Percentiles rank a stretch among this genome's conserved stretches.
Evolutionary conservation across 2,113 vertebrate species (phyloP).

Genomic region (Plecturocebus donacophilus): DNA sequence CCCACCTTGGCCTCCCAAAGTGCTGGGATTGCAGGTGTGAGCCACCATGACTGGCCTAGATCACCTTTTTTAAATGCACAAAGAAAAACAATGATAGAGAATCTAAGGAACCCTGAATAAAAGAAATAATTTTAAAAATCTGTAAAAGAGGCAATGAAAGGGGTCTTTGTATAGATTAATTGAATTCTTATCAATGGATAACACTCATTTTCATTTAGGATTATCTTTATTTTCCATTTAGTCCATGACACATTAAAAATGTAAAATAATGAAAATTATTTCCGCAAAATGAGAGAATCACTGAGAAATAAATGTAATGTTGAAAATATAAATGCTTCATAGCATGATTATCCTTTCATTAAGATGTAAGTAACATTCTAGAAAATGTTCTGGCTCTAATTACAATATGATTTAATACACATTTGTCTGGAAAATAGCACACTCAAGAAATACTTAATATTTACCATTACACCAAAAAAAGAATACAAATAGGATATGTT

Average conservation of each 20-base stretch:
- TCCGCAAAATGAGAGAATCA: slow-evolving; percentile 21
- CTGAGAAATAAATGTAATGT: slow-evolving; percentile 47
- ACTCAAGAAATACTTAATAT: slow-evolving; percentile 14
- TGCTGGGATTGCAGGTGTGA: too few relatives aligned
- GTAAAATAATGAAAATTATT: slow-evolving; percentile 19
- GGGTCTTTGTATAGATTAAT: background rate
- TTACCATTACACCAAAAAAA: background rate
- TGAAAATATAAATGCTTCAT: slow-evolving; percentile 20
- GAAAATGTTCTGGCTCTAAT: slow-evolving; percentile 39
- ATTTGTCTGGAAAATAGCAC: slow-evolving; percentile 39
- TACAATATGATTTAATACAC: slow-evolving; percentile 20
- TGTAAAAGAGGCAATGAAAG: background rate
- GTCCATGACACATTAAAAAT: slow-evolving; percentile 21
- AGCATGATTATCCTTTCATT: slow-evolving; percentile 35
- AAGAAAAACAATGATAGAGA: background rate
- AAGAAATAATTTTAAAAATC: background rate
- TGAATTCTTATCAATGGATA: slow-evolving; percentile 22
- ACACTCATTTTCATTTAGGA: background rate
- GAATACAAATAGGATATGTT: background rate
- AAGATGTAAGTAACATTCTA: slow-evolving; percentile 39
- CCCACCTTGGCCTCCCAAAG: too few relatives aligned
- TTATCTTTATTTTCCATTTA: slow-evolving; percentile 37
- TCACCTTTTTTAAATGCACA: background rate
- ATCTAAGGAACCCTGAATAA: background rate
- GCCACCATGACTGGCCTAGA: background rate